These are phyloP conservation scores for Neodontobutis hainanensis DNA, from an alignment of 2,113 vertebrate genomes.

Conservation along the genomic window DNA sequence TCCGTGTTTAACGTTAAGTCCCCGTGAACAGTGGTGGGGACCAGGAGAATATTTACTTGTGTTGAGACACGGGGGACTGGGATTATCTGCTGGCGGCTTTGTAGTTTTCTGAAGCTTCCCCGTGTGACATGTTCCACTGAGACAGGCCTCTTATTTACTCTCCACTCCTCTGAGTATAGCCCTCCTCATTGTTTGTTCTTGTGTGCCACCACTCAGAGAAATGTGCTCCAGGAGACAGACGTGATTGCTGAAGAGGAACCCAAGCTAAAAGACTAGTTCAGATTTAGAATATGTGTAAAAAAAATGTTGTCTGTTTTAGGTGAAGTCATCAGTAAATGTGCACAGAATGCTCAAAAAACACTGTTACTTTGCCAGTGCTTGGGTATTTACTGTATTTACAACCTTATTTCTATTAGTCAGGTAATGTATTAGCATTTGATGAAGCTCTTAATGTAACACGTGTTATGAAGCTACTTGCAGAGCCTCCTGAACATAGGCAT, in stretches of 20 bases:
- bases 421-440: too few relatives aligned
- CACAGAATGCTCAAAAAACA: too few relatives aligned
- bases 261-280: too few relatives aligned
- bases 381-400: too few relatives aligned
- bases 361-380: too few relatives aligned
- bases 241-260: neutral
- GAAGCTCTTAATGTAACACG: too few relatives aligned
- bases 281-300: too few relatives aligned
- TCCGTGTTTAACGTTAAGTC: slow-evolving; percentile 74
- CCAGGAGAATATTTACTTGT: slow-evolving; percentile 79
- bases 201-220: slow-evolving; percentile 68
- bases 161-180: slow-evolving; percentile 70
- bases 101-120: slow-evolving; percentile 76
- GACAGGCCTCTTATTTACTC: slow-evolving; percentile 76
- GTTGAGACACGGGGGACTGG: slow-evolving; percentile 67
- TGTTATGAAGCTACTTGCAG: too few relatives aligned
- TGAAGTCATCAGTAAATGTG: too few relatives aligned
- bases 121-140: slow-evolving; percentile 66
- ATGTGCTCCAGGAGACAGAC: slow-evolving; percentile 41
- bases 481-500: too few relatives aligned
- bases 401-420: too few relatives aligned
- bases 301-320: too few relatives aligned
- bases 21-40: slow-evolving; percentile 75
- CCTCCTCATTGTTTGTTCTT: slow-evolving; percentile 75
- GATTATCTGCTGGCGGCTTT: slow-evolving; percentile 78